Evolutionary conservation across 2,797 vertebrate species (phyloP), one percentile per base, ranked within the genome.

Genomic region (Telmatherina bonti): DNA sequence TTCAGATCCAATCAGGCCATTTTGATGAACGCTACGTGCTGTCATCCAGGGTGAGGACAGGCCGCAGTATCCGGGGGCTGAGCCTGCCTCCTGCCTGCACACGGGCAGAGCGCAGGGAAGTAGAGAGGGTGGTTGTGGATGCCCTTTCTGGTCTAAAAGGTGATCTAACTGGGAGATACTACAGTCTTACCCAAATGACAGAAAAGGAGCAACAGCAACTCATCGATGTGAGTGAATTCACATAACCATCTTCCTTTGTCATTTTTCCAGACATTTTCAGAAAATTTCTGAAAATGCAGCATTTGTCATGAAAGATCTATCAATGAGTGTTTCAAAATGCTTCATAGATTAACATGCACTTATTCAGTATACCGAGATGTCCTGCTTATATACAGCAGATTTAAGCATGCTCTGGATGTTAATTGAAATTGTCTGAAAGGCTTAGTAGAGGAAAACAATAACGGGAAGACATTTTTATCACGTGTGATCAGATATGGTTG

Each of bases 1-100:
- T 85, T 43, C 81, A 99, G 98, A 91, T 99, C 71, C 95, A 94
- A 1, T 95, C 94, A 0, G 98, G 96, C 11, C 60, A 92, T 5
- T 99, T 99, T 0, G 98, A 99, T 20, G 96, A 98, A 16, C 96
- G 96, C 60, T 99, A 98, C 0, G 98, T 99, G 78, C 91, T 99
- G 81, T 99, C 97, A 0, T 98, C 97, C 1, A 94, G 97, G 24
- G 97, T 99, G 67, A 94, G 97, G 81, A 99, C 97, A 0, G 97
- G 98, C n/a, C 96, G 98, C 84, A 99, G 97, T 64, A 98, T 99
- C 89, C 94, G 97, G 0, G 97, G 98, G 36, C 95, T 99, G 70
- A 97, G 97, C 82, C 84, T 99, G 67, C 97, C 97, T 0, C 97
- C 98, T 0, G 97, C 96, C 70, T 99, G 97, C 85, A 96, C 96